Percentiles rank a stretch among this genome's conserved stretches.
These are phyloP conservation scores for Megalops cyprinoides DNA, from an alignment of 2,797 vertebrate species.

Conservation along the genomic window DNA sequence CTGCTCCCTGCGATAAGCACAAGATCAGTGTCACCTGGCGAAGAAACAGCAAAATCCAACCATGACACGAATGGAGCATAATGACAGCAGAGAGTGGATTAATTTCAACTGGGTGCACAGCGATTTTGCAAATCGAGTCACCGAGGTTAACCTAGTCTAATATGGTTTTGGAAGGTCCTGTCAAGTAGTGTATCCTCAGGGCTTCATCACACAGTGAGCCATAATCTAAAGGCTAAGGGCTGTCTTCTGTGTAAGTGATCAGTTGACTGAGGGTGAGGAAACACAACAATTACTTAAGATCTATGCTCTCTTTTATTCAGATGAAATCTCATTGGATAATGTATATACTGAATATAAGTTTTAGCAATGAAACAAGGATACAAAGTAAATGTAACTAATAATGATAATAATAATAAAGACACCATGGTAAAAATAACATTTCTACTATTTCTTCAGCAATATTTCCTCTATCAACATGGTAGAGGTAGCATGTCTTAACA, in stretches of 20 bases:
- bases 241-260: not conserved
- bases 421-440: too few relatives aligned
- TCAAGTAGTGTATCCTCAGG: slow-evolving; percentile 8
- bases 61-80: slow-evolving; percentile 61
- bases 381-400: too few relatives aligned
- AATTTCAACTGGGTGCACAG: slow-evolving; percentile 10
- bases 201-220: slow-evolving; percentile 12
- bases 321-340: slow-evolving; percentile 63
- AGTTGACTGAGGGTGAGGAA: slow-evolving; percentile 27
- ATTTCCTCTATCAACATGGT: too few relatives aligned
- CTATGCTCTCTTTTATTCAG: slow-evolving; percentile 31
- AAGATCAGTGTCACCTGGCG: slow-evolving; percentile 56
- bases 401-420: slow-evolving; percentile 47
- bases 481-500: too few relatives aligned
- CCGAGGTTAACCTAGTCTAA: slow-evolving; percentile 24
- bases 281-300: slow-evolving; percentile 43
- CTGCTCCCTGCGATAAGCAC: slow-evolving; percentile 52
- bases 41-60: slow-evolving; percentile 50
- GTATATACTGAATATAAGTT: slow-evolving; percentile 67
- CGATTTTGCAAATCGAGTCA: not conserved
- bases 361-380: slow-evolving; percentile 66
- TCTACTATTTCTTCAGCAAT: too few relatives aligned
- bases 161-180: not conserved
- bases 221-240: slow-evolving; percentile 6
- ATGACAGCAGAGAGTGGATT: slow-evolving; percentile 7